Conservation (phyloP, 2,113 vertebrate species). For the Cyanoderma ruficeps region DNA sequence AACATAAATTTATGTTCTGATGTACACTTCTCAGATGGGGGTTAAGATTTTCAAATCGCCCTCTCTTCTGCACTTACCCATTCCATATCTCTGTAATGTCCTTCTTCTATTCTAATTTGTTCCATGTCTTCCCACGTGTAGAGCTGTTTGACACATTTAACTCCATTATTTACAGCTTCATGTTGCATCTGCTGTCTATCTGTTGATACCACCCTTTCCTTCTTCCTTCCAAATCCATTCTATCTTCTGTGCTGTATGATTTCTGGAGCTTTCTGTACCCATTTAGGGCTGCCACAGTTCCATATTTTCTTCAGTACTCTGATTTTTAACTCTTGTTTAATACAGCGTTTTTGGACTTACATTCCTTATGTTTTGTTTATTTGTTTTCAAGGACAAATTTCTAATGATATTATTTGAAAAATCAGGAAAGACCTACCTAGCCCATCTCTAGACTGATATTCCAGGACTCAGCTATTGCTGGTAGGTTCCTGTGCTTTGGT, state of each 20-base stretch:
- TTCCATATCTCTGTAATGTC: background rate
- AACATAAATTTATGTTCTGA: background rate
- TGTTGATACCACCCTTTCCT: background rate
- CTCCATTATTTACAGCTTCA: background rate
- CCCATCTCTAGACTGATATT: background rate
- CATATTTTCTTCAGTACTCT: background rate
- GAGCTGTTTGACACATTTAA: background rate
- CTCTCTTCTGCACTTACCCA: background rate
- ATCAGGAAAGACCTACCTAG: background rate
- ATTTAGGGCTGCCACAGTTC: background rate
- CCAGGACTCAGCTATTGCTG: background rate
- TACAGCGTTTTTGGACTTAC: background rate
- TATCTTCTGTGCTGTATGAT: background rate
- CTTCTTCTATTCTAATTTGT: background rate
- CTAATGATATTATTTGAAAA: background rate
- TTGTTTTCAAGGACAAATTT: background rate
- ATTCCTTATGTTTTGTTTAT: background rate
- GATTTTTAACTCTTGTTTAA: background rate
- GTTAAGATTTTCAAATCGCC: background rate
- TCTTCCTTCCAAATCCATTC: background rate
- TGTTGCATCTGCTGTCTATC: background rate
- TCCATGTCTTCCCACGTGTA: background rate
- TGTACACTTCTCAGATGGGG: background rate
- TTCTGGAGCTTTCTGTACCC: background rate
- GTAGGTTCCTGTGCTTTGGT: background rate